These are phyloP conservation scores for Apamea monoglypha DNA, from an alignment of 2,888 invertebrate species.

Conservation along the genomic window DNA sequence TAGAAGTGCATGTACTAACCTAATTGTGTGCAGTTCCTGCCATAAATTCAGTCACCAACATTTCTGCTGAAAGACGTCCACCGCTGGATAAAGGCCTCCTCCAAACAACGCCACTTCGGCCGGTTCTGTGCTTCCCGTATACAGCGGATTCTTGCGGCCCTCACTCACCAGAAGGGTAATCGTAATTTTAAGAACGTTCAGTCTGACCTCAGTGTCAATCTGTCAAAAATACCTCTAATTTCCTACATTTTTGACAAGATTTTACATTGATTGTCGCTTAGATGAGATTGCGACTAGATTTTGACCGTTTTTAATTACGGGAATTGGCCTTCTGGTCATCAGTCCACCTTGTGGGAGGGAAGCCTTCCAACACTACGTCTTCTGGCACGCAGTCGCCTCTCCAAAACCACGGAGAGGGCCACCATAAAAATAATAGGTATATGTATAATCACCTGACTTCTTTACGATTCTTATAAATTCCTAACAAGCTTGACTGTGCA, in stretches of 20 bases:
- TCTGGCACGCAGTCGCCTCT: background rate
- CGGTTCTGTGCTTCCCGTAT: background rate
- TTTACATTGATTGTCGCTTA: too few relatives aligned
- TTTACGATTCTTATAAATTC: conserved; percentile 13
- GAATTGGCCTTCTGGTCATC: background rate
- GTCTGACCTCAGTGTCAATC: too few relatives aligned
- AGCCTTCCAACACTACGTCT: background rate
- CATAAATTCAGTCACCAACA: background rate
- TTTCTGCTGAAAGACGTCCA: background rate
- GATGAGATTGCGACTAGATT: too few relatives aligned
- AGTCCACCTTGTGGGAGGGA: background rate
- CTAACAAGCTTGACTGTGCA: conserved; percentile 1
- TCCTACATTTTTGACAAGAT: too few relatives aligned
- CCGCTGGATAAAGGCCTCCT: background rate
- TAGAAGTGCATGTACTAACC: too few relatives aligned
- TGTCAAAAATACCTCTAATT: too few relatives aligned
- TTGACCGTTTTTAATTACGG: too few relatives aligned
- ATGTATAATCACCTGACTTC: background rate
- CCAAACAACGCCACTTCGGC: background rate
- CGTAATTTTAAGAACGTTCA: too few relatives aligned
- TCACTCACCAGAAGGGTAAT: too few relatives aligned
- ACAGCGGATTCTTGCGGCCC: too few relatives aligned
- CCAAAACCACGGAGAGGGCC: background rate
- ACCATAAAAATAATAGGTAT: background rate
- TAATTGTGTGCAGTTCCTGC: background rate